A percentile compares a stretch with the other conserved stretches of the same genome.
These are phyloP conservation scores for Nephrotoma flavescens DNA, from an alignment of 2,888 invertebrate species.

Conservation along the genomic window DNA sequence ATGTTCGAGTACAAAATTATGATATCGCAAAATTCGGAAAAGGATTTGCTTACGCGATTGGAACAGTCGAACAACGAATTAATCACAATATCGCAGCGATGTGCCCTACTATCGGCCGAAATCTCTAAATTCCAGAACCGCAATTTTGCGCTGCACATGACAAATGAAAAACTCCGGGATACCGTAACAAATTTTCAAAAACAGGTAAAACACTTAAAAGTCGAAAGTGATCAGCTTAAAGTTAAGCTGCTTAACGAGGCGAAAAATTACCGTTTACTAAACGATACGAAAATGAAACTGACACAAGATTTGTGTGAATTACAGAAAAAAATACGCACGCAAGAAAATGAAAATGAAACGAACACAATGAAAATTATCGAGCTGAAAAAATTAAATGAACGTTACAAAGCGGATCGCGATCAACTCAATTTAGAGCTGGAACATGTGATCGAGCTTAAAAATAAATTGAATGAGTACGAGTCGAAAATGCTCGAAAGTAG, in stretches of 20 bases:
- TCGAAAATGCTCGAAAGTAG: not conserved
- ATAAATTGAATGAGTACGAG: not conserved
- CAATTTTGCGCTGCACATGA: constrained; percentile 9
- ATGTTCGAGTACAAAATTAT: constrained; percentile 12
- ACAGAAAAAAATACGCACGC: not conserved
- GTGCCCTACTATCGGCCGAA: constrained; percentile 11
- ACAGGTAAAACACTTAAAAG: not conserved
- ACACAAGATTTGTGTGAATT: not conserved
- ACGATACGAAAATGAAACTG: not conserved
- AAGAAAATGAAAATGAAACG: not conserved
- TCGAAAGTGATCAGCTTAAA: not conserved
- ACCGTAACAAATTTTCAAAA: not conserved
- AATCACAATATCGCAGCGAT: constrained; percentile 11
- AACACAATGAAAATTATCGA: not conserved
- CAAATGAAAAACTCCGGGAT: constrained; percentile 6
- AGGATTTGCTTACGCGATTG: constrained; percentile 10
- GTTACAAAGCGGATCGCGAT: not conserved
- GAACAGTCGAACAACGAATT: constrained; percentile 10
- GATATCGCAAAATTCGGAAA: constrained; percentile 10
- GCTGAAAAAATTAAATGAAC: not conserved
- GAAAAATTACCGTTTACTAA: not conserved
- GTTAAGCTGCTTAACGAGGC: not conserved
- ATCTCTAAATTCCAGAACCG: constrained; percentile 11
- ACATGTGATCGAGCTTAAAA: not conserved
- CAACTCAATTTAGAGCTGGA: not conserved